phyloP scores from a whole-genome alignment of 2,888 invertebrate genomes.

The Drosophila histrio region DNA sequence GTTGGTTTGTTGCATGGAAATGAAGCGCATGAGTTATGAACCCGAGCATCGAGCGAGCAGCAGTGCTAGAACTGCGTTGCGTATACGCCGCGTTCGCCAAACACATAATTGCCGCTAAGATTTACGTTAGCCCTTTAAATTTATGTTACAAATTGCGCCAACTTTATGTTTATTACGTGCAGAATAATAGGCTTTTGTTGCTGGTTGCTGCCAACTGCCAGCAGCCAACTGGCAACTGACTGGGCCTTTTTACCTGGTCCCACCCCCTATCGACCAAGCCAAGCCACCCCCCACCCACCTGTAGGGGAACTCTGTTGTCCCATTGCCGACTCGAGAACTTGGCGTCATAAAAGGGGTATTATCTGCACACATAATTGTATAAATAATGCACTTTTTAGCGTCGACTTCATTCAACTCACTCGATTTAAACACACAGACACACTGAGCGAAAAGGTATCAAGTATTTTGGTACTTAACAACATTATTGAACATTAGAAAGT shows the following conservation, averaged over 20 bases:
- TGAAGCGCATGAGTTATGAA: constrained; percentile 76
- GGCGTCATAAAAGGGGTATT: constrained; percentile 61
- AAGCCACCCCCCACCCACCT: no score
- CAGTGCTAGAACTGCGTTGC: constrained; percentile 35
- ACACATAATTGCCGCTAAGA: constrained; percentile 79
- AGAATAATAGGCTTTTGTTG: constrained; percentile 77
- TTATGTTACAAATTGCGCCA: constrained; percentile 77
- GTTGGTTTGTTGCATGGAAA: constrained; percentile 52
- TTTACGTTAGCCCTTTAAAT: constrained; percentile 76
- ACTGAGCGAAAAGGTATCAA: no score
- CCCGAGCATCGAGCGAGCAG: constrained; percentile 19
- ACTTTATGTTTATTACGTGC: constrained; percentile 79
- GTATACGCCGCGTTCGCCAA: constrained; percentile 66
- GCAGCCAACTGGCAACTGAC: constrained; percentile 26
- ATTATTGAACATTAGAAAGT: no score
- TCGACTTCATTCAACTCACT: constrained; percentile 50
- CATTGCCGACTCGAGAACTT: constrained; percentile 11
- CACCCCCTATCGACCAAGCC: neutral
- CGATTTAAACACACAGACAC: constrained; percentile 23
- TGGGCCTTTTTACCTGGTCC: constrained; percentile 14
- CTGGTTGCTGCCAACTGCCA: constrained; percentile 49
- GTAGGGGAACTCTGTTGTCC: neutral
- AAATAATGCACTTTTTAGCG: constrained; percentile 72
- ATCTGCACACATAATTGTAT: constrained; percentile 66
- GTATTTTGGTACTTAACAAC: no score